Evolutionary conservation across 2,888 invertebrate species (phyloP), one percentile per base, ranked within the genome.

Genomic region (Tribolium freemani): DNA sequence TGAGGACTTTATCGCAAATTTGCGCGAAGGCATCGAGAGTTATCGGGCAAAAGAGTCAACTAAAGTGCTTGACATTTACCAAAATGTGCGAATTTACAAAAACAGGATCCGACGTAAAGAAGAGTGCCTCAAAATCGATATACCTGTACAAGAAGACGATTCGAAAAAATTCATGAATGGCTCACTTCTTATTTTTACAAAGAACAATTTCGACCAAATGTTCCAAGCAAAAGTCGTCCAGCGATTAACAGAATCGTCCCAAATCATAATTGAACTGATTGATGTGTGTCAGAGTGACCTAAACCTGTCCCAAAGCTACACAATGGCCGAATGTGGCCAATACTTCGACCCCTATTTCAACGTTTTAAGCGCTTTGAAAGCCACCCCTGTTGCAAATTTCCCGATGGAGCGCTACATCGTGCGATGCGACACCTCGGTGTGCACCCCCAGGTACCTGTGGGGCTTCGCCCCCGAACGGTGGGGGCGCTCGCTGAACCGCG

Each of bases 331-430:
- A 83, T 92, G 93, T 61, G 91, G 91, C 58, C 91, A 93, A 0
- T 96, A 93, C 84, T 95, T 95, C 82, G 95, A 95, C 81, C 94
- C 95, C 0, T 96, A 95, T 82, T 89, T 50, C 74, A 91, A 93
- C 80, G 93, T 94, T 0, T 86, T 94, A 64, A 89, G 88, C 76
- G 93, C 92, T 8, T 83, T 96, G 20, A 90, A 93, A 80, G 85
- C 85, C 0, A 88, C 91, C 56, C 85, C 86, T 48, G 79, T 87
- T 16, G 85, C 88, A 5, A 87, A 88, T 21, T 89, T 94, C 77
- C 93, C 94, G 0, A 90, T 95, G 90, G 87, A 88, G 56, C 88
- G 88, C 69, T 93, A 93, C 81, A 90, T 95, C 71, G 88, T 94
- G 0, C 85, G 90, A 75, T 89, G 89, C 2, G 76, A 85, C 46